A percentile compares a stretch with the other conserved stretches of the same genome.
phyloP scores from a whole-genome alignment of 2,888 invertebrate genomes.

The Merodon equestris region DNA sequence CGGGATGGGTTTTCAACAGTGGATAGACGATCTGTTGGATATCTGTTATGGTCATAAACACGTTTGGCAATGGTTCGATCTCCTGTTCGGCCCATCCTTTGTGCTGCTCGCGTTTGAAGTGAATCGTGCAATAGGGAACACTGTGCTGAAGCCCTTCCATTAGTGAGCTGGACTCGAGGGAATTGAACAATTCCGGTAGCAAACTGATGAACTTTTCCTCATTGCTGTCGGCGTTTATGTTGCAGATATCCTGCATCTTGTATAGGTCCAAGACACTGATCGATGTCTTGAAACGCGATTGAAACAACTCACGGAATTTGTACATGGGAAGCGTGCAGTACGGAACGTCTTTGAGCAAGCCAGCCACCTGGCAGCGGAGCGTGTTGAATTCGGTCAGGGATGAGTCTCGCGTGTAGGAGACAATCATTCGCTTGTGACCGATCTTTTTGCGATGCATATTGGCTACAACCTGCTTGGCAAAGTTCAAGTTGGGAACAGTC shows the following conservation, averaged over 20 bases:
- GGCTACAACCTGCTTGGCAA: slow-evolving; percentile 86
- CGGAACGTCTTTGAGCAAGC: slow-evolving; percentile 87
- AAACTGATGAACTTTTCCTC: slow-evolving; percentile 87
- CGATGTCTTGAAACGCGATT: slow-evolving; percentile 87
- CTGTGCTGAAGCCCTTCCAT: slow-evolving; percentile 79
- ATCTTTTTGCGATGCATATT: slow-evolving; percentile 89
- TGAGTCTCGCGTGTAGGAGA: slow-evolving; percentile 83
- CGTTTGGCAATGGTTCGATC: slow-evolving; percentile 82
- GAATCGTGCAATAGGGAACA: slow-evolving; percentile 84
- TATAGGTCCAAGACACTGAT: slow-evolving; percentile 85
- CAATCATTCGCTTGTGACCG: slow-evolving; percentile 88
- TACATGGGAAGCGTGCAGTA: slow-evolving; percentile 87
- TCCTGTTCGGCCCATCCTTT: slow-evolving; percentile 90
- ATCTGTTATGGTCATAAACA: slow-evolving; percentile 78
- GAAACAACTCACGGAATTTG: slow-evolving; percentile 89
- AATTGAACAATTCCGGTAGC: slow-evolving; percentile 82
- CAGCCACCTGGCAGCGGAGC: slow-evolving; percentile 84
- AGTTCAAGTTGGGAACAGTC: slow-evolving; percentile 78
- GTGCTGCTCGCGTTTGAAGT: slow-evolving; percentile 81
- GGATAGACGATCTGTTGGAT: slow-evolving; percentile 77
- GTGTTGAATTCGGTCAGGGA: slow-evolving; percentile 83
- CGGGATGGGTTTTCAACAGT: slow-evolving; percentile 75
- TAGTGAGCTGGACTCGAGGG: slow-evolving; percentile 79
- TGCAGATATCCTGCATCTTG: slow-evolving; percentile 87
- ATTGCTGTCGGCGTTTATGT: slow-evolving; percentile 84